A percentile compares a stretch with the other conserved stretches of the same genome.
These are phyloP conservation scores for Anarrhichthys ocellatus DNA, from an alignment of 2,113 vertebrate genomes.

Conservation along the genomic window DNA sequence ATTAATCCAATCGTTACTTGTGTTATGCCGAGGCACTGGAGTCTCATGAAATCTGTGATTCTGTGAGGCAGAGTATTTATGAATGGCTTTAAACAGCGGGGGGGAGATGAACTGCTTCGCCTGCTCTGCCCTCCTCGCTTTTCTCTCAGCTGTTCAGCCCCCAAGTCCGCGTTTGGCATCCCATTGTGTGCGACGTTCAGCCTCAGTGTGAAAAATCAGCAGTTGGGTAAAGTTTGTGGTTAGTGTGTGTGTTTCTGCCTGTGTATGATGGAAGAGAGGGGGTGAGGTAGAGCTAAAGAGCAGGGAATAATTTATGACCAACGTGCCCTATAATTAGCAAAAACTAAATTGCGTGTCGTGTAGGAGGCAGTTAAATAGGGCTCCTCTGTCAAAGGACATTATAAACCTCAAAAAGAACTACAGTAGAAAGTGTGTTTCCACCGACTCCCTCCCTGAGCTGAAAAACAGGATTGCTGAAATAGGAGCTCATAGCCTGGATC, in stretches of 20 bases:
- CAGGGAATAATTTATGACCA: slow-evolving; percentile 78
- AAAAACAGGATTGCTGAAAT: slow-evolving; percentile 39
- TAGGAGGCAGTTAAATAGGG: slow-evolving; percentile 70
- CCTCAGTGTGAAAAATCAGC: slow-evolving; percentile 66
- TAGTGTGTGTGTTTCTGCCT: slow-evolving; percentile 47
- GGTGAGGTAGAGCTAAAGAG: slow-evolving; percentile 52
- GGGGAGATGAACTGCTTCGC: slow-evolving; percentile 57
- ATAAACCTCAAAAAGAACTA: slow-evolving; percentile 50
- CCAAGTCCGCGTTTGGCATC: slow-evolving; percentile 26
- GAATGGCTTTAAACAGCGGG: slow-evolving; percentile 71
- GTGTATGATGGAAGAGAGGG: slow-evolving; percentile 32
- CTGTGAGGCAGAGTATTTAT: slow-evolving; percentile 63
- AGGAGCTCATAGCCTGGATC: slow-evolving; percentile 51
- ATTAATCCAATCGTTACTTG: slow-evolving; percentile 50
- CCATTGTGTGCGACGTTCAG: slow-evolving; percentile 51
- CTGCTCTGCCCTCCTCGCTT: slow-evolving; percentile 11
- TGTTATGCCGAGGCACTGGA: slow-evolving; percentile 31
- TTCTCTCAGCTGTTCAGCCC: slow-evolving; percentile 12
- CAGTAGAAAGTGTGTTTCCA: slow-evolving; percentile 27
- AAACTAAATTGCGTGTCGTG: slow-evolving; percentile 79
- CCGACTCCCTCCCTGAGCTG: slow-evolving; percentile 29
- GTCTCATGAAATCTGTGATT: slow-evolving; percentile 47
- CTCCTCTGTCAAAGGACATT: slow-evolving; percentile 70
- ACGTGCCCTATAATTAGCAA: slow-evolving; percentile 81
- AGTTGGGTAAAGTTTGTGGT: slow-evolving; percentile 70